Evolutionary conservation across 2,888 invertebrate species (phyloP).

Genomic region (Agriopis marginaria): DNA sequence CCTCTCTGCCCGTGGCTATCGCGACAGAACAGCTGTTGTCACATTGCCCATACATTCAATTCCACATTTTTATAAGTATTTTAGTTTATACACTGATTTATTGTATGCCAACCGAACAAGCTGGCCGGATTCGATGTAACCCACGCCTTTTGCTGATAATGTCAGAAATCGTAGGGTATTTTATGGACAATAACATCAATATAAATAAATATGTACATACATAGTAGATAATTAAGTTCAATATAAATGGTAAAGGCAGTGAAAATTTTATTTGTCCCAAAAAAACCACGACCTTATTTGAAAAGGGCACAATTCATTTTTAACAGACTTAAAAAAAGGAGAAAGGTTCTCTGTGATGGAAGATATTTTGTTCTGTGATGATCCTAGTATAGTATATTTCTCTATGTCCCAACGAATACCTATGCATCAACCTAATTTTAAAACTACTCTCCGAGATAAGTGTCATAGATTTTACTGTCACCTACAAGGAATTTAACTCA

Average conservation of each 20-base stretch:
- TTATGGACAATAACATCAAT: not conserved
- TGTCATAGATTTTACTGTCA: not conserved
- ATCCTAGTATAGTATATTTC: no score
- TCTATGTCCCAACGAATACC: no score
- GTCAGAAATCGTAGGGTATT: not conserved
- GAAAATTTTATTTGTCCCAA: not conserved
- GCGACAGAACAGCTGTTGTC: conserved; percentile 35
- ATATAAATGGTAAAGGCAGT: no score
- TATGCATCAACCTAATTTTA: no score
- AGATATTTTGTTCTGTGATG: no score
- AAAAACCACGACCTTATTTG: no score
- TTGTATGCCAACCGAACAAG: conserved; percentile 1
- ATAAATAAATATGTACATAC: not conserved
- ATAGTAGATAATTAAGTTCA: not conserved
- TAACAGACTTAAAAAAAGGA: no score
- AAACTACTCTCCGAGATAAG: no score
- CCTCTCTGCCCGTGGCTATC: conserved; percentile 11
- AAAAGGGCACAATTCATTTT: no score
- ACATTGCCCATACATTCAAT: conserved; percentile 19
- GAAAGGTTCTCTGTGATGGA: no score
- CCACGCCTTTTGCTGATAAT: not conserved
- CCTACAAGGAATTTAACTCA: not conserved
- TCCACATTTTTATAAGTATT: conserved; percentile 5
- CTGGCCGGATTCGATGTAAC: not conserved
- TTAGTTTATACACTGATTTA: not conserved